phyloP scores from a whole-genome alignment of 2,797 vertebrate species.

The Eulemur coronatus region DNA sequence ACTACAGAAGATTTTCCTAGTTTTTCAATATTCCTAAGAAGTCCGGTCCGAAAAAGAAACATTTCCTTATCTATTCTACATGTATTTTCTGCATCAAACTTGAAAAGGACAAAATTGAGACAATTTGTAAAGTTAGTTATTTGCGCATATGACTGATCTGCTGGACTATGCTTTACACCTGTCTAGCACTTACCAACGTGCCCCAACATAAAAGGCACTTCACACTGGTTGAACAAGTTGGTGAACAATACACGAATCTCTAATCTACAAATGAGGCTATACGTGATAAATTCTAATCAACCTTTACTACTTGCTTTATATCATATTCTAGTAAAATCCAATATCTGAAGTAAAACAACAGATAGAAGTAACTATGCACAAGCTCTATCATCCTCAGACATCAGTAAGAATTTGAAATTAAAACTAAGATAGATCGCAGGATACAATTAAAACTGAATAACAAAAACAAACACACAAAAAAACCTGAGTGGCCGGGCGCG shows the following conservation, averaged over 20 bases:
- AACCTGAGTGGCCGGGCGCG: too few relatives aligned
- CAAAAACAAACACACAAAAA: background rate
- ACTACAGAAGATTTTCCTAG: conserved; percentile 42
- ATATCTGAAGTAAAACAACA: conserved; percentile 1
- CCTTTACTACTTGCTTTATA: conserved; percentile 30
- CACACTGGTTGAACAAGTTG: background rate
- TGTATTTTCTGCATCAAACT: conserved; percentile 26
- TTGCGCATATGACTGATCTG: background rate
- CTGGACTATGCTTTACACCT: background rate
- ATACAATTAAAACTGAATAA: conserved; percentile 18
- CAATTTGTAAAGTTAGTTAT: background rate
- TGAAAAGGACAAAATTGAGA: conserved; percentile 42
- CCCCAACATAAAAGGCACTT: background rate
- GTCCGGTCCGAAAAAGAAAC: conserved; percentile 25
- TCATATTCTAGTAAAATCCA: conserved; percentile 39
- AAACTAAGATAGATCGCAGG: background rate
- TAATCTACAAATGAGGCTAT: background rate
- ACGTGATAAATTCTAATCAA: conserved; percentile 10
- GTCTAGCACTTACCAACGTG: background rate
- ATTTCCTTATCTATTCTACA: conserved; percentile 39
- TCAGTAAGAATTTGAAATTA: conserved; percentile 49
- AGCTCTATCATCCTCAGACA: background rate
- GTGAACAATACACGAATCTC: background rate
- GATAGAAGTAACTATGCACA: background rate
- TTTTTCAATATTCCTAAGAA: conserved; percentile 47